Percentiles rank a stretch among this genome's conserved stretches.
These are phyloP conservation scores for Lasioglossum villosulum DNA, from an alignment of 2,888 invertebrate genomes.

Conservation along the genomic window DNA sequence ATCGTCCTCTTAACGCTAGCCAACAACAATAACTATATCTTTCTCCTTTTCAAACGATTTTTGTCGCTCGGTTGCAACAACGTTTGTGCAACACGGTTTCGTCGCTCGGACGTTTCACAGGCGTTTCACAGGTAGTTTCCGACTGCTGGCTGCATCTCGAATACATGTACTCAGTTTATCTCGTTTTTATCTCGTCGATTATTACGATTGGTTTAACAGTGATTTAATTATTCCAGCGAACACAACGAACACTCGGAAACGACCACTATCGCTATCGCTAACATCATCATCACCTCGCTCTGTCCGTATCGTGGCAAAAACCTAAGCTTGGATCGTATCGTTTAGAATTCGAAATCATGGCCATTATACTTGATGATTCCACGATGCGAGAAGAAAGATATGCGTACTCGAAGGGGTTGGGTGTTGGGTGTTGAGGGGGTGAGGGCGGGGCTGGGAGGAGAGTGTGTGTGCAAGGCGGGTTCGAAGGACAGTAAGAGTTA, in stretches of 20 bases:
- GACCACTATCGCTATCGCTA: conserved; percentile 39
- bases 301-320: conserved; percentile 25
- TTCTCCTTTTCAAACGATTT: conserved; percentile 42
- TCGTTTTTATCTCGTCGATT: not conserved
- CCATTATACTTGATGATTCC: conserved; percentile 46
- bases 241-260: conserved; percentile 43
- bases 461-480: not conserved
- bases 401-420: conserved; percentile 33
- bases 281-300: conserved; percentile 13
- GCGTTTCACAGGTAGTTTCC: conserved; percentile 23
- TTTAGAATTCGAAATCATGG: conserved; percentile 34
- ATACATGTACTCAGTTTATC: not conserved
- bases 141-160: conserved; percentile 3
- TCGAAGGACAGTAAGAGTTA: conserved; percentile 82
- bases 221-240: not conserved
- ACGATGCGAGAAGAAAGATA: conserved; percentile 57
- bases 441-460: not conserved
- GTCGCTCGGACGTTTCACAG: conserved; percentile 28
- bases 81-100: conserved; percentile 44
- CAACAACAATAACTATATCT: conserved; percentile 41
- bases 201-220: not conserved
- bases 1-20: conserved; percentile 52
- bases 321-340: conserved; percentile 46
- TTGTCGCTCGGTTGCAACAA: conserved; percentile 15
- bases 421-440: conserved; percentile 6